Percentiles rank a stretch among this genome's conserved stretches.
Conservation (phyloP, 1,140 invertebrate species). For the Gerris buenoi region DNA sequence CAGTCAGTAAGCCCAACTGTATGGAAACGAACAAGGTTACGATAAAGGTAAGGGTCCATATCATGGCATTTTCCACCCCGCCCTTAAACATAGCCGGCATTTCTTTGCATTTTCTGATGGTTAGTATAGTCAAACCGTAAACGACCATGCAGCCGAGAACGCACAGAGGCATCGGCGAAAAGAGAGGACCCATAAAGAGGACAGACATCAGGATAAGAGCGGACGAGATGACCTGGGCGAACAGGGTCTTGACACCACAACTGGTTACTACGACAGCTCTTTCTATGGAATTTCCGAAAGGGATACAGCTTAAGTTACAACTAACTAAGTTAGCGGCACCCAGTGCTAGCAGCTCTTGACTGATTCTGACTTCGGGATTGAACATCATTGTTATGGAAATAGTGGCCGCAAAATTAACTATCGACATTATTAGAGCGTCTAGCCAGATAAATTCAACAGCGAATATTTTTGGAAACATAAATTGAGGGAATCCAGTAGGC, state of each 20-base stretch:
- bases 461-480: background rate
- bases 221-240: constrained; percentile 6
- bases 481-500: background rate
- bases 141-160: constrained; percentile 13
- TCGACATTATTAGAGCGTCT: background rate
- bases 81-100: background rate
- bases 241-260: constrained; percentile 8
- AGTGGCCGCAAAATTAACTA: constrained; percentile 11
- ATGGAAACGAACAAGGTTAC: constrained; percentile 5
- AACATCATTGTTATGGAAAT: constrained; percentile 9
- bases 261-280: constrained; percentile 10
- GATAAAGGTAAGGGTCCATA: constrained; percentile 5
- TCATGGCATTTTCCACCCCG: constrained; percentile 7
- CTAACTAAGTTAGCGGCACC: constrained; percentile 9
- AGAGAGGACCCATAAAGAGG: constrained; percentile 13
- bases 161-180: constrained; percentile 8
- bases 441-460: background rate
- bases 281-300: constrained; percentile 16
- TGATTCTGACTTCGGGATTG: constrained; percentile 3
- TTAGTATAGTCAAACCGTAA: constrained; percentile 1
- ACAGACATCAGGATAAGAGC: constrained; percentile 8
- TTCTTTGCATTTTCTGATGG: constrained; percentile 2
- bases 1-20: constrained; percentile 10
- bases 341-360: constrained; percentile 15
- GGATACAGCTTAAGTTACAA: constrained; percentile 11